phyloP scores from a whole-genome alignment of 2,888 invertebrate species.

The Synanthedon myopaeformis region DNA sequence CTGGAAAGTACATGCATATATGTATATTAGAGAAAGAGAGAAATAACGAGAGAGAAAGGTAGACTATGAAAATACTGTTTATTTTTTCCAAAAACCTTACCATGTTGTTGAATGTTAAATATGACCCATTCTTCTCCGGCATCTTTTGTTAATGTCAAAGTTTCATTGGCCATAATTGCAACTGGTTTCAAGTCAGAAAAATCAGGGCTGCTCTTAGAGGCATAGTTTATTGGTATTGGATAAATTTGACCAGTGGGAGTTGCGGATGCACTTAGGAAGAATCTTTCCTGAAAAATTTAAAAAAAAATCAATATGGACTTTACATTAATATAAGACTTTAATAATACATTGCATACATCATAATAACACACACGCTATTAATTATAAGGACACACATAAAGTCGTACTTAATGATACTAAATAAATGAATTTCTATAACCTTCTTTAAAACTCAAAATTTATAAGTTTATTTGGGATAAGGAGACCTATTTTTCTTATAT shows the following conservation, averaged over 20 bases:
- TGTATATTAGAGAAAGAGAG: no score
- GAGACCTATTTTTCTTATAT: no score
- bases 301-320: background rate
- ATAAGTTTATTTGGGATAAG: no score
- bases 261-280: constrained; percentile 53
- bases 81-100: constrained; percentile 28
- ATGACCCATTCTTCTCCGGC: constrained; percentile 70
- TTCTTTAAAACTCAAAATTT: no score
- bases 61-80: no score
- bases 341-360: background rate
- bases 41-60: no score
- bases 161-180: constrained; percentile 57
- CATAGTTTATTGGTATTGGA: constrained; percentile 56
- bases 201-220: constrained; percentile 33
- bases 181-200: constrained; percentile 37
- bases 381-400: background rate
- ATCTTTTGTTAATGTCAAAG: constrained; percentile 26
- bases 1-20: constrained; percentile 34
- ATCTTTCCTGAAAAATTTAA: constrained; percentile 59
- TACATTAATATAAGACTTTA: background rate
- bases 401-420: no score
- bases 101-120: constrained; percentile 74
- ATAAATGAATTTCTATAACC: no score
- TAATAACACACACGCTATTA: background rate
- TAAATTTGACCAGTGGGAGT: constrained; percentile 37